Evolutionary conservation across 2,797 vertebrate species (phyloP), one percentile per base, ranked within the genome.

Genomic region (Poeciliopsis presidionis): DNA sequence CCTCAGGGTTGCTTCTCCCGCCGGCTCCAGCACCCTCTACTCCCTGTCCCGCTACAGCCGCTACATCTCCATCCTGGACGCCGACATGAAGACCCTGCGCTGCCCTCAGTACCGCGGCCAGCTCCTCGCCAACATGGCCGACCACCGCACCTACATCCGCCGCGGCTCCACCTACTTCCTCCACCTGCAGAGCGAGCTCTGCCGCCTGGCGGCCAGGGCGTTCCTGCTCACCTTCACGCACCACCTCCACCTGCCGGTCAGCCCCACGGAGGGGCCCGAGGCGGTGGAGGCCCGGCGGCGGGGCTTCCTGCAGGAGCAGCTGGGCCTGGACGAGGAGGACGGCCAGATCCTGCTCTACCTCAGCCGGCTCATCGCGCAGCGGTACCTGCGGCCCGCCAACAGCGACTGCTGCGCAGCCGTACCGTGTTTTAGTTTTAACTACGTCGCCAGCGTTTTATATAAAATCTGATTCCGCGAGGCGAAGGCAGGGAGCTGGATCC

Each of bases 191-290:
- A 96, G 96, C 75, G 82, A 95, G 81, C 96, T 99, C 75, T 97
- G 97, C 76, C 96, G 96, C 89, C 96, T 99, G 20, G 96, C 95
- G 1, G 96, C 97, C 69, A 97, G 96, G 94, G 98, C 97, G 77
- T 99, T 99, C 93, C 96, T 99, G 74, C 96, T 97, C 28, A 95
- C 97, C 57, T 99, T 99, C 93, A 99, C 98, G 87, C 98, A 98
- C 81, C 98, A 99, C 86, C 94, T 98, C 84, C 98, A 99, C 92
- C 94, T 99, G 80, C 97, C 97, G 3, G 95, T 97, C 84, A 96
- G 92, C 0, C 86, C 93, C 75, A 91, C 90, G 1, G 97, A 99
- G 79, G 90, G 94, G 0, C 91, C 93, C 12, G 95, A 95, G 36
- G 90, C 92, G 0, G 92, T 97, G 0, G 94, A 95, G 94, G 96